These are phyloP conservation scores for Artemisiospiza belli DNA, from an alignment of 2,113 vertebrate species.

Conservation along the genomic window DNA sequence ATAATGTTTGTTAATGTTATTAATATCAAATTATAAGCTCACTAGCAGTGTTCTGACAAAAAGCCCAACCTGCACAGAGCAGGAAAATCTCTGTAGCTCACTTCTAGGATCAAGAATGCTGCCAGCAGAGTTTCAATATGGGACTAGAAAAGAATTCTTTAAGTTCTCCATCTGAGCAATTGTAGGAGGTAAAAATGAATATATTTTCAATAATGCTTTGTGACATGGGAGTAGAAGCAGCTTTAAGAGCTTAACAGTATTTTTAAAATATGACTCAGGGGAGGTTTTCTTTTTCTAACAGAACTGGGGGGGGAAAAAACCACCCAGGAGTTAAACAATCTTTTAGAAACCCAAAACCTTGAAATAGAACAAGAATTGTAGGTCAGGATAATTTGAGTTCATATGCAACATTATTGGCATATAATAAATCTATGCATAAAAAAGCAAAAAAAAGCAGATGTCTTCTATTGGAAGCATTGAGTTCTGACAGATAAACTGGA, in stretches of 20 bases:
- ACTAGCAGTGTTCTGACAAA: neutral
- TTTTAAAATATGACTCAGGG: constrained; percentile 47
- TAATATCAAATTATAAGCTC: neutral
- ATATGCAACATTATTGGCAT: neutral
- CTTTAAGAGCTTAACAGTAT: constrained; percentile 21
- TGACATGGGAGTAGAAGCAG: constrained; percentile 32
- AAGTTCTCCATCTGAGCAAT: constrained; percentile 35
- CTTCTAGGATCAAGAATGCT: constrained; percentile 13
- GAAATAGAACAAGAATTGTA: constrained; percentile 55
- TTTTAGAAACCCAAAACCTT: constrained; percentile 24
- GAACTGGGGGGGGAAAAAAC: neutral
- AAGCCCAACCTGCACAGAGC: neutral
- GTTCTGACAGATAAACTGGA: neutral
- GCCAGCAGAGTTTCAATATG: neutral
- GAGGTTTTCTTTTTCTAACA: constrained; percentile 43
- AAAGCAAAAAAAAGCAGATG: neutral
- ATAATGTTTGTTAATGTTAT: neutral
- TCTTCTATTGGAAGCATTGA: neutral
- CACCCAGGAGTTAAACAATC: constrained; percentile 3
- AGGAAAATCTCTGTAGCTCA: neutral
- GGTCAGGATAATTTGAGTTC: constrained; percentile 58
- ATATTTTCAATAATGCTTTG: constrained; percentile 50
- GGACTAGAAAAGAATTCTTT: constrained; percentile 12
- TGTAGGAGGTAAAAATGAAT: constrained; percentile 44
- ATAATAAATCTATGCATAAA: neutral